Percentiles rank a stretch among this genome's conserved stretches.
phyloP scores from a whole-genome alignment of 2,797 vertebrate species.

The Champsocephalus gunnari region DNA sequence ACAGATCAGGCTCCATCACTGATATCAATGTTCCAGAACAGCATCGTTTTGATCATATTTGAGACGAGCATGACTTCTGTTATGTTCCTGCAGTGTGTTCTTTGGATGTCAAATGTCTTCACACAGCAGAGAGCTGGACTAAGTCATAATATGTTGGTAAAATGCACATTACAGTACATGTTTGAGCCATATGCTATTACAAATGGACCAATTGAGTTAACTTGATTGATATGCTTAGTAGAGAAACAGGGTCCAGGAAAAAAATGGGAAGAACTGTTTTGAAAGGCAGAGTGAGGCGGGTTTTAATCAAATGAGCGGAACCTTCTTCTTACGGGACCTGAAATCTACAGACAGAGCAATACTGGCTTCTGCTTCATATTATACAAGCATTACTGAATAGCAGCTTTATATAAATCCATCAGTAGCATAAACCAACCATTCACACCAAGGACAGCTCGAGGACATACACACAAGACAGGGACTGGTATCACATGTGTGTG shows the following conservation, averaged over 20 bases:
- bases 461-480: constrained; percentile 15
- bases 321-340: not conserved
- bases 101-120: not conserved
- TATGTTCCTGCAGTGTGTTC: not conserved
- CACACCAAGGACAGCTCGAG: constrained; percentile 9
- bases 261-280: constrained; percentile 20
- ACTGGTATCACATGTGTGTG: not conserved
- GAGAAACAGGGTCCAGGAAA: not conserved
- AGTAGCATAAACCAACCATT: constrained; percentile 12
- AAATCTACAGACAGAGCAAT: not conserved
- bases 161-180: no score
- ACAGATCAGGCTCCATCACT: not conserved
- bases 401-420: not conserved
- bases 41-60: not conserved
- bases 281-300: not conserved
- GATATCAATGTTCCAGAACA: not conserved
- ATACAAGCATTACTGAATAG: not conserved
- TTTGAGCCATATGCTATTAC: not conserved
- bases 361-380: not conserved
- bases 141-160: not conserved
- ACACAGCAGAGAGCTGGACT: not conserved
- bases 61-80: not conserved
- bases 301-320: not conserved
- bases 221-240: not conserved
- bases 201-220: not conserved